Conservation (phyloP, 1,140 invertebrate genomes). For the Olivierus martensii region DNA sequence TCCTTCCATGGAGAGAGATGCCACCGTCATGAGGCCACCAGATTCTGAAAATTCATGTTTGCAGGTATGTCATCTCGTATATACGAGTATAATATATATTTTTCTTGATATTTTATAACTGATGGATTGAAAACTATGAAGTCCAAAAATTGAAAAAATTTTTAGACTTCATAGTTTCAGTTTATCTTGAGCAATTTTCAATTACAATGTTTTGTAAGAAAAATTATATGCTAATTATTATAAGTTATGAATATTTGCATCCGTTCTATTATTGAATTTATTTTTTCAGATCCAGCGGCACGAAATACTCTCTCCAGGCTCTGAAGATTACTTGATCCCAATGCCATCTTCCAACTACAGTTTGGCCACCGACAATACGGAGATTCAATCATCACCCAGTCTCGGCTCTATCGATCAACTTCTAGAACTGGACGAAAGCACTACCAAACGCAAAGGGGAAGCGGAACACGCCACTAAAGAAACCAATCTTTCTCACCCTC, state of each 20-base stretch:
- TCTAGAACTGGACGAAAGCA: slow-evolving; percentile 13
- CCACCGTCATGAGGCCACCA: slow-evolving; percentile 45
- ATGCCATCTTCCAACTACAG: slow-evolving; percentile 26
- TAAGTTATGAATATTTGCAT: no score
- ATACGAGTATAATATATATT: no score
- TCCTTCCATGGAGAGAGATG: slow-evolving; percentile 42
- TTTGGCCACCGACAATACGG: slow-evolving; percentile 21
- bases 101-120: no score
- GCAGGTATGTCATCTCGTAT: no score
- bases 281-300: slow-evolving; percentile 14
- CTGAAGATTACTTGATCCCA: slow-evolving; percentile 34
- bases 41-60: slow-evolving; percentile 30
- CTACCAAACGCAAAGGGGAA: no score
- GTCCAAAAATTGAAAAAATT: no score
- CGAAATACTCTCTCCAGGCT: slow-evolving; percentile 24
- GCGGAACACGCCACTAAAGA: no score
- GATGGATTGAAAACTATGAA: no score
- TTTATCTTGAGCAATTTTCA: no score
- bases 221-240: no score
- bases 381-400: slow-evolving; percentile 18
- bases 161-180: no score
- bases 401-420: slow-evolving; percentile 13
- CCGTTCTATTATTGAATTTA: not conserved
- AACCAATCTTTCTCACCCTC: not conserved
- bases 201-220: no score